Evolutionary conservation across 2,888 invertebrate species (phyloP), one percentile per base, ranked within the genome.

Genomic region (Drosophila buzzatii): DNA sequence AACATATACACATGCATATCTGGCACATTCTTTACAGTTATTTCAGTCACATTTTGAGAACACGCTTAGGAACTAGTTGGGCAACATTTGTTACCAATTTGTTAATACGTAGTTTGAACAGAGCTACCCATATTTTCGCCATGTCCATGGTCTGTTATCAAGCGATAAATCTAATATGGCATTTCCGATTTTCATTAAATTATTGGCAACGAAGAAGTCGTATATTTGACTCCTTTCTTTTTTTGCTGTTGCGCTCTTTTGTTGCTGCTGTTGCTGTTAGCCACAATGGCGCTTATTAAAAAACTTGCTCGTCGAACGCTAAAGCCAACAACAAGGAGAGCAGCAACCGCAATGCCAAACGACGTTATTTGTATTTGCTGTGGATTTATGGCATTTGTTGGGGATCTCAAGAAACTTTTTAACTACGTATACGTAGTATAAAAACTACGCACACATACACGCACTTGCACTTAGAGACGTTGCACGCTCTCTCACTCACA

Each of bases 111-210:
- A 55, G 55, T 18, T 55, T 27, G 27, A 55, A 6, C 27, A 31
- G 41, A 31, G 41, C 55, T 44, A 44, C 9, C 44, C 33, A 20
- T 57, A 44, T 56, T 57, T 20, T 20, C 20, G 57, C 8, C 37
- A 37, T 9, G 51, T 51, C 16, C 12, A 47, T 52, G 31, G 45
- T 23, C 52, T 67, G 70, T 73, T 87, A 87, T 82, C 82, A 76
- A 68, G 68, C 80, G 45, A 82, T 88, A 85, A 89, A 86, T 89
- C 85, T 76, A 77, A 88, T 67, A 73, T 72, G 86, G 76, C 79
- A 81, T 86, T 86, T 86, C 85, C 90, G 90, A 81, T 86, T 80
- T 84, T 80, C 89, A 89, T 89, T 83, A 86, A 85, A 81, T 73
- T 89, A 83, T 83, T 83, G 72, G 67, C 82, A 73, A 70, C 71